phyloP scores from a whole-genome alignment of 2,888 invertebrate species.

The Andrena chrysosceles region DNA sequence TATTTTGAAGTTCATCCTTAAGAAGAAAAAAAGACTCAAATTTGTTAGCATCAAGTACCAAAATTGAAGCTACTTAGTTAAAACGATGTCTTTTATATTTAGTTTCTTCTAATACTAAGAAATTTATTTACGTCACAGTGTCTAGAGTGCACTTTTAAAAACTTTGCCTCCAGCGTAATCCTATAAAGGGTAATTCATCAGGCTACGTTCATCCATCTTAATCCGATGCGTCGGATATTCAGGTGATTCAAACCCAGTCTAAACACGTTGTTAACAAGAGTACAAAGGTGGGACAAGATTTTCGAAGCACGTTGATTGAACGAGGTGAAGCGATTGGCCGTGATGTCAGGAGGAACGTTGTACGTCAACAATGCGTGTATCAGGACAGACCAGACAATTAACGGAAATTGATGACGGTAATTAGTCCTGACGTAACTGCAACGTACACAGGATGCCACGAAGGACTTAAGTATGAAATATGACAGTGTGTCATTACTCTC shows the following conservation, averaged over 20 bases:
- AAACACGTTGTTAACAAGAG: background rate
- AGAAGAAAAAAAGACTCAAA: too few species aligned
- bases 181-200: background rate
- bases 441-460: conserved; percentile 26
- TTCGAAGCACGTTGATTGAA: conserved; percentile 36
- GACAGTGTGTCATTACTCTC: background rate
- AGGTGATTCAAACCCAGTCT: background rate
- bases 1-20: too few species aligned
- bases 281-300: conserved; percentile 18
- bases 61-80: too few species aligned
- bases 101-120: background rate
- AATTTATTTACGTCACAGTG: background rate
- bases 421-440: conserved; percentile 52
- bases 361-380: conserved; percentile 20
- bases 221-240: background rate
- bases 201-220: conserved; percentile 10
- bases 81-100: too few species aligned
- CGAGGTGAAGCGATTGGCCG: conserved; percentile 42
- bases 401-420: conserved; percentile 46
- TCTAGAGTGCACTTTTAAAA: background rate
- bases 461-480: conserved; percentile 52
- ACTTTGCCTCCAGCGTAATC: background rate
- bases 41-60: too few species aligned
- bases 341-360: conserved; percentile 22
- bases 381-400: conserved; percentile 9